Percentiles rank a stretch among this genome's conserved stretches.
These are phyloP conservation scores for Melitaea cinxia DNA, from an alignment of 1,140 invertebrate genomes.

Conservation along the genomic window DNA sequence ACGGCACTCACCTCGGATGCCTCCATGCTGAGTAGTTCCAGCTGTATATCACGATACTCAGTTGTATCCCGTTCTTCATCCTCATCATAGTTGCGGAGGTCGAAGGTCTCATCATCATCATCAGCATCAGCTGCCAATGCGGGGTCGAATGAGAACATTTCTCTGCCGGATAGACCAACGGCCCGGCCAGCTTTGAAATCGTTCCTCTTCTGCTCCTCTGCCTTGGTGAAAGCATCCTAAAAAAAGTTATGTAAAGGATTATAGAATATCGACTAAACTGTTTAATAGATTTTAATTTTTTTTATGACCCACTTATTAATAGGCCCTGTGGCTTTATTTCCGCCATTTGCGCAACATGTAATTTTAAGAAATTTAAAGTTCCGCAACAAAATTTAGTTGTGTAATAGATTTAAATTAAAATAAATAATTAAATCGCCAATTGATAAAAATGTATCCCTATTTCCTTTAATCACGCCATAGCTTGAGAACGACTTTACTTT, in stretches of 20 bases:
- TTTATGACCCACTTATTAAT: too few relatives aligned
- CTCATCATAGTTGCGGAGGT: conserved; percentile 82
- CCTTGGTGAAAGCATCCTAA: conserved; percentile 84
- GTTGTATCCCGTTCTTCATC: conserved; percentile 85
- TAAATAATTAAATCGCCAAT: too few relatives aligned
- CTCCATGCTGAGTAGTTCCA: conserved; percentile 87
- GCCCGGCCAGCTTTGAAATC: conserved; percentile 96
- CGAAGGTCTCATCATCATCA: conserved; percentile 90
- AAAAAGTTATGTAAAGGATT: background rate
- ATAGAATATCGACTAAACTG: too few relatives aligned
- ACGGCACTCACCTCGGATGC: conserved; percentile 84
- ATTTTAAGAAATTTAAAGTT: too few relatives aligned
- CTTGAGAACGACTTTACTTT: too few relatives aligned
- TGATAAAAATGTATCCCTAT: too few relatives aligned
- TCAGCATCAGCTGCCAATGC: conserved; percentile 90
- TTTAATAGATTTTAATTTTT: too few relatives aligned
- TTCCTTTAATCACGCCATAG: too few relatives aligned
- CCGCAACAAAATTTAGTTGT: too few relatives aligned
- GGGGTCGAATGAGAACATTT: conserved; percentile 99
- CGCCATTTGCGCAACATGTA: too few relatives aligned
- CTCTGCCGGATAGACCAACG: conserved; percentile 96
- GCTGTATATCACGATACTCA: conserved; percentile 88
- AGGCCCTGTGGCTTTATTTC: too few relatives aligned
- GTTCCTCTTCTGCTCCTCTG: conserved; percentile 94
- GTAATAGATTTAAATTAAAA: too few relatives aligned